phyloP scores from a whole-genome alignment of 2,797 vertebrate genomes.

The Amphiprion clarkii region DNA sequence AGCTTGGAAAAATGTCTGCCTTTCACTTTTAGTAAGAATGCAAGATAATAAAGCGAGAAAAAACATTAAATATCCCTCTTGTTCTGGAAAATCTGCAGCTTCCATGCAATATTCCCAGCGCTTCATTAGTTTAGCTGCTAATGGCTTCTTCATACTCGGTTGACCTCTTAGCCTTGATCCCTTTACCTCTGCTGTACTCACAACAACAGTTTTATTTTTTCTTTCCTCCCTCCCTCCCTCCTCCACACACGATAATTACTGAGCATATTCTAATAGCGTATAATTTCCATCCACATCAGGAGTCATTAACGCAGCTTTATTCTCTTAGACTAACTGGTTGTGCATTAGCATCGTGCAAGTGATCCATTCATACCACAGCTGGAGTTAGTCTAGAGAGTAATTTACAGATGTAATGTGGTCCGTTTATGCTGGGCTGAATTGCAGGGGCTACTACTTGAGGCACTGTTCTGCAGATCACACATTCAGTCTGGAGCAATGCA shows the following conservation, averaged over 20 bases:
- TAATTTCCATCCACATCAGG: slow-evolving; percentile 59
- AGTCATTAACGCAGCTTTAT: slow-evolving; percentile 57
- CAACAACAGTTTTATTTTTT: slow-evolving; percentile 32
- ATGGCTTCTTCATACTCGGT: slow-evolving; percentile 31
- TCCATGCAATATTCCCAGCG: slow-evolving; percentile 21
- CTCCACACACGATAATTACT: slow-evolving; percentile 38
- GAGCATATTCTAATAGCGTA: slow-evolving; percentile 43
- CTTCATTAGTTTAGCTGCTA: slow-evolving; percentile 29
- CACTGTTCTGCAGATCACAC: slow-evolving; percentile 47
- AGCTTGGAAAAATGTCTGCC: slow-evolving; percentile 39
- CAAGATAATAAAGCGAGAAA: slow-evolving; percentile 31
- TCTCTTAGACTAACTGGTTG: slow-evolving; percentile 29
- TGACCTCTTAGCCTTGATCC: slow-evolving; percentile 55
- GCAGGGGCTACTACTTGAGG: slow-evolving; percentile 39
- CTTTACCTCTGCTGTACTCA: slow-evolving; percentile 17
- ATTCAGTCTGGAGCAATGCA: slow-evolving; percentile 22
- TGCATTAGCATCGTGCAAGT: slow-evolving; percentile 52
- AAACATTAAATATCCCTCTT: slow-evolving; percentile 46
- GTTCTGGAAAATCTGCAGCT: slow-evolving; percentile 29
- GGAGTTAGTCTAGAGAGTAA: slow-evolving; percentile 58
- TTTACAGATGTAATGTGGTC: slow-evolving; percentile 60
- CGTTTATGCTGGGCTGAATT: slow-evolving; percentile 33
- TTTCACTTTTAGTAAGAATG: slow-evolving; percentile 35
- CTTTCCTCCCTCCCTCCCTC: neutral
- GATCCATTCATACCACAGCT: slow-evolving; percentile 66